Evolutionary conservation across 2,888 invertebrate species (phyloP).

Genomic region (Matsumyia berberina): DNA sequence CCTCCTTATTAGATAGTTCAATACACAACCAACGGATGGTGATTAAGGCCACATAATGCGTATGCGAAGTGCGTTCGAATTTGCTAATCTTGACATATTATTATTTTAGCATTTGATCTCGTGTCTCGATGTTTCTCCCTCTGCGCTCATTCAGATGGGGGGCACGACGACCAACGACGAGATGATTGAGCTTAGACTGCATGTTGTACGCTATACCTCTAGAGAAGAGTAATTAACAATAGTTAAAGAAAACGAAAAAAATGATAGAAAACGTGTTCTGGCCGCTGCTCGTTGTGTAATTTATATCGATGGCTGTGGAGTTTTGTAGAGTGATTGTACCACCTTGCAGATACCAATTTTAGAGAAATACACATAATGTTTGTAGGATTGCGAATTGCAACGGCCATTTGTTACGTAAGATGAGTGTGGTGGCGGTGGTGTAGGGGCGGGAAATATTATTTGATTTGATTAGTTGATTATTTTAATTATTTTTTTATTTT

Average conservation of each 20-base stretch:
- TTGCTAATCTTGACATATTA: constrained; percentile 74
- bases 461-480: constrained; percentile 67
- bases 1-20: not conserved
- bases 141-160: not conserved
- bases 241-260: constrained; percentile 51
- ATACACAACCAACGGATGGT: constrained; percentile 11
- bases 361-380: constrained; percentile 57
- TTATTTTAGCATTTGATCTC: constrained; percentile 72
- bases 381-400: constrained; percentile 49
- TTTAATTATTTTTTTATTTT: constrained; percentile 44
- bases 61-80: constrained; percentile 69
- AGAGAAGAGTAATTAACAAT: constrained; percentile 74
- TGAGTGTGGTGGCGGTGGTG: constrained; percentile 4
- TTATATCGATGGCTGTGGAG: constrained; percentile 63
- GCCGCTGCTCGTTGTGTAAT: constrained; percentile 66
- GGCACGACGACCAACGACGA: constrained; percentile 40
- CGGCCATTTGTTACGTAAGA: constrained; percentile 55
- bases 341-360: constrained; percentile 74
- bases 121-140: constrained; percentile 3
- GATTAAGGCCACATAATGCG: constrained; percentile 72
- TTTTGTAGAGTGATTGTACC: constrained; percentile 70
- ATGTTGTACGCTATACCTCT: constrained; percentile 32
- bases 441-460: constrained; percentile 30
- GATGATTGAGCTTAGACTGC: constrained; percentile 64
- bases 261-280: constrained; percentile 67